Base-by-base conservation (phyloP, 1,140 invertebrate genomes). In the Zaprionus capensis region DNA sequence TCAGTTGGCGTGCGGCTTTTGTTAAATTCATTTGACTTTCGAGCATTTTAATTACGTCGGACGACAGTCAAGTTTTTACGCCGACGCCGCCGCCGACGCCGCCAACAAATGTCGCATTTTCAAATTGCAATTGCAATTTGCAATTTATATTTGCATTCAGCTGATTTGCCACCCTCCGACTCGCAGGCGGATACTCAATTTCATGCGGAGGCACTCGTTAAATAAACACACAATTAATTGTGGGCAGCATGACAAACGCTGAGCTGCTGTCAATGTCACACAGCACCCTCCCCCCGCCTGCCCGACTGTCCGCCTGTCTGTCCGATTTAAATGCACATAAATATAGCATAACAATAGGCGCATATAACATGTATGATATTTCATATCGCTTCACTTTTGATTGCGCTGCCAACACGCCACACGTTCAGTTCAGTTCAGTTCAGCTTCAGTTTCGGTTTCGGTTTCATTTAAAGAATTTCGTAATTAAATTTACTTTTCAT, bases 211-310 rank as follows among this genome's bases (percentile, higher is more conserved):
- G 66, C 51, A 24, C 36, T 57, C 24, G 53, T 66, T 57, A 78
- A 86, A 82, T 73, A 86, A 86, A 82, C 79, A 82, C 70, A 68
- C 82, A 82, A 79, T 85, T 85, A 85, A 85, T 82, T 86, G 79
- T 65, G 82, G 75, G 53, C 66, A 71, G 53, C 49, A 17, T 36
- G 82, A 64, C 82, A 79, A 20, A 70, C 56, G 58, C 28, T 72
- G 38, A 69, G 36, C 59, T 77, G 26, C n/a, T 64, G 53, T 28
- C 31, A 73, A 55, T 56, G 59, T 73, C 28, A 31, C 28, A 31
- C 28, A 31, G 7, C 28, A 31, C 7, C 57, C 75, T 17, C 41
- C 14, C 12, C n/a, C 15, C 15, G 12, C n/a, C 41, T 44, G 15
- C 5, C 20, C 12, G 20, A 3, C 46, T 22, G 20, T 22, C 3